A percentile compares a stretch with the other conserved stretches of the same genome.
phyloP scores from a whole-genome alignment of 2,888 invertebrate genomes.

The Drosophila pseudotalamancana region DNA sequence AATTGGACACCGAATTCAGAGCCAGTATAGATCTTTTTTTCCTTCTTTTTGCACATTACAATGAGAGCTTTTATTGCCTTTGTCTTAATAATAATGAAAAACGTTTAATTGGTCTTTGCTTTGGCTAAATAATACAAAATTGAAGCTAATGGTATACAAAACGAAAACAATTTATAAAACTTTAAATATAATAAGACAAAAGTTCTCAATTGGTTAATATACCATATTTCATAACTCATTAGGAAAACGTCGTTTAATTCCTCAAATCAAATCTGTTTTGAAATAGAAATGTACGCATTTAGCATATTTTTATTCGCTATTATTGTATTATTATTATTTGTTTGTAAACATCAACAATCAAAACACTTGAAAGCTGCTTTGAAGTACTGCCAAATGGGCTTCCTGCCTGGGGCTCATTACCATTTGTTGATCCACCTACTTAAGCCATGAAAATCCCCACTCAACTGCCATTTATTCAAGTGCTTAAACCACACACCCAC shows the following conservation, averaged over 20 bases:
- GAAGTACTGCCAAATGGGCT: background rate
- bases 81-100: background rate
- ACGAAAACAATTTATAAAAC: too few relatives aligned
- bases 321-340: background rate
- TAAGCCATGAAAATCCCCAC: conserved; percentile 36
- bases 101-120: background rate
- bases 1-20: background rate
- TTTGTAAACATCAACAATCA: background rate
- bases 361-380: background rate
- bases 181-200: too few relatives aligned
- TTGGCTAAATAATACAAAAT: background rate
- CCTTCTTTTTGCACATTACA: background rate
- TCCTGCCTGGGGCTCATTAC: conserved; percentile 23
- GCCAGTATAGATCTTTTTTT: background rate
- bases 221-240: too few relatives aligned
- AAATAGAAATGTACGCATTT: too few relatives aligned
- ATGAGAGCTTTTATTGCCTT: background rate
- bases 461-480: conserved; percentile 42
- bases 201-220: too few relatives aligned
- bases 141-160: too few relatives aligned
- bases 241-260: too few relatives aligned
- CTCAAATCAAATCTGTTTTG: too few relatives aligned
- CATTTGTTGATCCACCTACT: conserved; percentile 52
- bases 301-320: background rate
- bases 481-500: conserved; percentile 17